phyloP scores from a whole-genome alignment of 2,113 vertebrate genomes.

The Phoenicopterus ruber region DNA sequence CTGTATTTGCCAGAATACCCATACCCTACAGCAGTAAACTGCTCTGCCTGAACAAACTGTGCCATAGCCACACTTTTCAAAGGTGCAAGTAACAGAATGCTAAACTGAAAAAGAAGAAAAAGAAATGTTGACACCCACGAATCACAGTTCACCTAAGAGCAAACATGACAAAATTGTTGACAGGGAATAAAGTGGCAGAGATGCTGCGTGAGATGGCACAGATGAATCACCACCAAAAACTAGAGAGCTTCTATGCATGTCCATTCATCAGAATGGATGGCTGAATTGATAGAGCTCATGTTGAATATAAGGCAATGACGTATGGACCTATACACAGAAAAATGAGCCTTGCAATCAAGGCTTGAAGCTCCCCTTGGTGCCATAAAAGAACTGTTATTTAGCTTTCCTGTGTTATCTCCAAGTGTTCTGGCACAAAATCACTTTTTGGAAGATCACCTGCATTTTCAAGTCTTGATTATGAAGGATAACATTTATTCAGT shows the following conservation, averaged over 20 bases:
- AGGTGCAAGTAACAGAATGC: not conserved
- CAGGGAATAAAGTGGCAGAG: conserved; percentile 54
- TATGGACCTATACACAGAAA: not conserved
- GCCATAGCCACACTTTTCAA: not conserved
- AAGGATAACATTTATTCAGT: not conserved
- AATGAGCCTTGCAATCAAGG: not conserved
- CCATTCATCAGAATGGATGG: conserved; percentile 37
- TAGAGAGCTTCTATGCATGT: not conserved
- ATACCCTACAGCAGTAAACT: not conserved
- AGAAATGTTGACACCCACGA: conserved; percentile 1
- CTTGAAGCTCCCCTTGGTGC: not conserved
- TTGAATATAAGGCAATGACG: conserved; percentile 17
- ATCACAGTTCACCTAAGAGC: conserved; percentile 41
- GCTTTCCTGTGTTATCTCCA: not conserved
- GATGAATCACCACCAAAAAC: conserved; percentile 45
- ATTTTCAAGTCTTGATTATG: not conserved
- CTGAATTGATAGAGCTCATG: not conserved
- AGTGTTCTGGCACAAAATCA: not conserved
- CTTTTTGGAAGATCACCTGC: not conserved
- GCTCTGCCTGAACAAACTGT: not conserved
- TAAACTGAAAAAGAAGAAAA: conserved; percentile 23
- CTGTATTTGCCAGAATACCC: not conserved
- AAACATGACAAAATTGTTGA: conserved; percentile 41
- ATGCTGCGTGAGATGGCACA: conserved; percentile 34
- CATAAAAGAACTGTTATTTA: not conserved